Evolutionary conservation across 2,888 invertebrate species (phyloP).

Genomic region (Schrankia costaestrigalis): DNA sequence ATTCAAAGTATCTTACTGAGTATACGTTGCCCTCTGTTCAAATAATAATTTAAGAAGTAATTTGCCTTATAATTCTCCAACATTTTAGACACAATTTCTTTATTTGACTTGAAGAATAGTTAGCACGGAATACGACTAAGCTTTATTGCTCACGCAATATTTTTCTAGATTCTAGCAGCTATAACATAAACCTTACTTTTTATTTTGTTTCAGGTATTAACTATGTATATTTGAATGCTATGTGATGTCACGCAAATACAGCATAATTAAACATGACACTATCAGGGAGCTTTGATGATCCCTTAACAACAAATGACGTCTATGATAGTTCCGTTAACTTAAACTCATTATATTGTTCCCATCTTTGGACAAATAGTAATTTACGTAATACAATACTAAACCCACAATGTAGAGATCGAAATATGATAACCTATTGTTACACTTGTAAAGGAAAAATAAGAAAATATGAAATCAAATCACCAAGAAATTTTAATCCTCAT

Average conservation of each 20-base stretch:
- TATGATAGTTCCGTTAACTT: constrained; percentile 55
- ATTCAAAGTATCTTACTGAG: too few relatives aligned
- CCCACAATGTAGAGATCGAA: constrained; percentile 47
- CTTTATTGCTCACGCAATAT: too few relatives aligned
- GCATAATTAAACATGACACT: constrained; percentile 49
- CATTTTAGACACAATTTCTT: too few relatives aligned
- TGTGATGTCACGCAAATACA: constrained; percentile 14
- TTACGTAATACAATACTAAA: constrained; percentile 57
- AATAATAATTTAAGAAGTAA: too few relatives aligned
- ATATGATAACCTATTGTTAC: constrained; percentile 62
- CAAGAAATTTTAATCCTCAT: constrained; percentile 55
- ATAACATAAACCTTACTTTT: too few relatives aligned
- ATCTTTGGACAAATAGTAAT: constrained; percentile 64
- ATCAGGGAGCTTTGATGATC: constrained; percentile 45
- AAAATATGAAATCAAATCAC: constrained; percentile 64
- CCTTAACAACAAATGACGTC: constrained; percentile 39
- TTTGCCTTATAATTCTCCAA: too few relatives aligned
- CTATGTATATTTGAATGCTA: constrained; percentile 9
- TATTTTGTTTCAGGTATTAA: constrained; percentile 37
- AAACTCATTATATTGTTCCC: constrained; percentile 65
- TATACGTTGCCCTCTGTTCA: too few relatives aligned
- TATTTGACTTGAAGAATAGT: too few relatives aligned
- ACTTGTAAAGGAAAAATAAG: constrained; percentile 71
- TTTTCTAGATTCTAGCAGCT: too few relatives aligned
- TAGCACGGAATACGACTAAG: not conserved